Percentiles rank a stretch among this genome's conserved stretches.
Evolutionary conservation across 2,113 vertebrate species (phyloP).

Genomic region (Crotalus helleri): DNA sequence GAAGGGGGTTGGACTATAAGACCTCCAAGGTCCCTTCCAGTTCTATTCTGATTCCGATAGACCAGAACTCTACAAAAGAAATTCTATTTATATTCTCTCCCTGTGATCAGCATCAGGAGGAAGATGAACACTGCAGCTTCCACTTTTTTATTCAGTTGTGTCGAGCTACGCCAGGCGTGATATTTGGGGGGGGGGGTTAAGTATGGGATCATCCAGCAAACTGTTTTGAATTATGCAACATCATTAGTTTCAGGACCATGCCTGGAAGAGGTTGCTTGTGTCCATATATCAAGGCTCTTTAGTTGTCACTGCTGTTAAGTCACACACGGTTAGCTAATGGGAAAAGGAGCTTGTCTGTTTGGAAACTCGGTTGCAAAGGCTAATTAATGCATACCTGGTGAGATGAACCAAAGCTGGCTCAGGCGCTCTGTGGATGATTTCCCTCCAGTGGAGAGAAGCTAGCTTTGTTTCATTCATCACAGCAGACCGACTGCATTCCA

Average conservation of each 20-base stretch:
- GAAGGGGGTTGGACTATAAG: not conserved
- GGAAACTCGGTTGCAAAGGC: conserved; percentile 25
- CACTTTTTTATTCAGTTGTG: not conserved
- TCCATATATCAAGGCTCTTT: not conserved
- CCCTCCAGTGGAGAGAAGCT: not conserved
- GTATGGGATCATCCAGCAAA: not conserved
- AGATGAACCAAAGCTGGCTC: conserved; percentile 34
- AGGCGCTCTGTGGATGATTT: conserved; percentile 13
- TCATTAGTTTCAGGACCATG: not conserved
- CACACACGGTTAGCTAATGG: conserved; percentile 24
- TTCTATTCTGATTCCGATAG: not conserved
- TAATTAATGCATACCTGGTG: conserved; percentile 52
- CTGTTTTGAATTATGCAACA: not conserved
- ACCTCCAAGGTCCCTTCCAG: not conserved
- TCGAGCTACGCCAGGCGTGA: not conserved
- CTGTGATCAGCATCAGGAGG: not conserved
- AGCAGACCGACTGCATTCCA: conserved; percentile 28
- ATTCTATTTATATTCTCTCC: not conserved
- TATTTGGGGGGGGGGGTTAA: not conserved
- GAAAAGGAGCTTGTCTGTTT: conserved; percentile 3
- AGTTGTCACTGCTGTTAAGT: conserved; percentile 5
- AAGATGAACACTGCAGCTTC: not conserved
- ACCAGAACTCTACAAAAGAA: not conserved
- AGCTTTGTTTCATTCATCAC: conserved; percentile 6
- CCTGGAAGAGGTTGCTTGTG: not conserved